Evolutionary conservation across 2,113 vertebrate genomes (phyloP), one percentile per base, ranked within the genome.

Genomic region (Paracanthobrama guichenoti): DNA sequence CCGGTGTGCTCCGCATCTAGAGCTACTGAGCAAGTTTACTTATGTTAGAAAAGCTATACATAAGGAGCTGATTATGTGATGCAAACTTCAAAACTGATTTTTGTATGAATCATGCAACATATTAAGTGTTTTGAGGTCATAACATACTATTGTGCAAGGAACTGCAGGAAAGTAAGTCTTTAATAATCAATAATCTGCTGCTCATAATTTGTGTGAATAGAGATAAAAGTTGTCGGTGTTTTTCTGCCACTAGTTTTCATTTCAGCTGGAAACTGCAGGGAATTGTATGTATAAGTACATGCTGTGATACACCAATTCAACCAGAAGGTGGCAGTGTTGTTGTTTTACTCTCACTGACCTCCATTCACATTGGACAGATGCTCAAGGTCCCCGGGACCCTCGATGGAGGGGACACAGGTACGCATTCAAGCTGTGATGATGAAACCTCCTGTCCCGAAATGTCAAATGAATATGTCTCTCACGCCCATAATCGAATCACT

Each of bases 281-380:
- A 67, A 35, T 18, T 67, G 28, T 6, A 3, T 26, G n/a, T 35
- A 0, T 18, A 20, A 4, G 13, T 67, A 20, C 6, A 13, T 60
- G 24, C 10, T 85, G 80, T 14, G 60, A 31, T 80, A n/a, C 57
- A 69, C 28, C 22, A 4, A 1, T 67, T 16, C 18, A 10, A 59
- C 69, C 87, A 83, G 67, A 53, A 77, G 81, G 74, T 80, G 87
- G 69, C 44, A 83, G 76, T 73, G 50, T 83, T 76, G 81, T 35
- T 53, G 46, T 85, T 74, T 77, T 59, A 48, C 22, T 8, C 67
- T 7, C 60, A 26, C 60, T 64, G 44, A 79, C 73, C 60, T 81
- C 71, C 20, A 48, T 73, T 50, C 10, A 44, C 46, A 81, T 74
- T 53, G 18, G n/a, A 26, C 22, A 11, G 50, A 46, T 57, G 55